phyloP scores from a whole-genome alignment of 2,797 vertebrate species.

The Helicolenus hilgendorfi region DNA sequence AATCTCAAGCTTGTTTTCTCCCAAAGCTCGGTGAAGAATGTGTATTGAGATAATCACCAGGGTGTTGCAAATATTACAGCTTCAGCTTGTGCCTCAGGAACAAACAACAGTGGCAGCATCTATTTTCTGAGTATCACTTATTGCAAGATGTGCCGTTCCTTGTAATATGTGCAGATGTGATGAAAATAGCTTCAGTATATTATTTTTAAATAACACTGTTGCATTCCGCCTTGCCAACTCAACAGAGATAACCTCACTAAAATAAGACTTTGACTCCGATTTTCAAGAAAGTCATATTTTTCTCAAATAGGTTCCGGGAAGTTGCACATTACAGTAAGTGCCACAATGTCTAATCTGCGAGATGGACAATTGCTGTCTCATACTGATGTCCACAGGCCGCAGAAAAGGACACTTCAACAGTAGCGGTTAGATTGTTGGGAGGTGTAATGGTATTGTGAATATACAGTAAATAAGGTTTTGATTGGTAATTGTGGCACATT shows the following conservation, averaged over 20 bases:
- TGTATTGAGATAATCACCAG: neutral
- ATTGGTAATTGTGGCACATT: too few species aligned
- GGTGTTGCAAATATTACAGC: neutral
- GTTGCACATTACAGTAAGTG: too few species aligned
- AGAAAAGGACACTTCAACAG: neutral
- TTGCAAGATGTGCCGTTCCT: neutral
- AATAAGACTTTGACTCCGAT: neutral
- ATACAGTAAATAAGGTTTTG: too few species aligned
- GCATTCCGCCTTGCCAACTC: too few species aligned
- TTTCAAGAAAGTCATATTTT: neutral
- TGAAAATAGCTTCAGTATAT: conserved; percentile 7
- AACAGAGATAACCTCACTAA: neutral
- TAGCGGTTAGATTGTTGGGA: neutral
- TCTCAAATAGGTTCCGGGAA: too few species aligned
- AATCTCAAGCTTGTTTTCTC: neutral
- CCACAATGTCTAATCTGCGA: too few species aligned
- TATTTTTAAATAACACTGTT: neutral
- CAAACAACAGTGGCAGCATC: neutral
- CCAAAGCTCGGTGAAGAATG: neutral
- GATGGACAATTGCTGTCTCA: neutral
- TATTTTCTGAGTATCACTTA: neutral
- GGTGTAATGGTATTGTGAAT: neutral
- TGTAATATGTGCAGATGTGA: neutral
- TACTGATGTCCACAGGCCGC: neutral
- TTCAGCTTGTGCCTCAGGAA: neutral